These are phyloP conservation scores for Penaeus monodon DNA, from an alignment of 2,888 invertebrate species.

Conservation along the genomic window DNA sequence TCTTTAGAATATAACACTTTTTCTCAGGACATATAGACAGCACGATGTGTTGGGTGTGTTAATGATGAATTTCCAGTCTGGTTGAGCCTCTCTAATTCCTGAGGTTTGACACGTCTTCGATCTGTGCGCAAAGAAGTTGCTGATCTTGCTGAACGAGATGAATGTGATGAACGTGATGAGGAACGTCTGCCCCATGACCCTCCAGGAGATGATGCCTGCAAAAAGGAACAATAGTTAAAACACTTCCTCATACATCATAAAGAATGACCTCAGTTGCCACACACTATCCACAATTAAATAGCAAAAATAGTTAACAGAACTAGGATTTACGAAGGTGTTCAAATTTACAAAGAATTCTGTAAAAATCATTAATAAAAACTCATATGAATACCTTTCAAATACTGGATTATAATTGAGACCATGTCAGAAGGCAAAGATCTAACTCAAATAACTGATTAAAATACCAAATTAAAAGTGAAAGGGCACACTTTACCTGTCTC, in stretches of 20 bases:
- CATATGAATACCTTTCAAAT: no score
- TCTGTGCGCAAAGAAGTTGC: conserved; percentile 17
- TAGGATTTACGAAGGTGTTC: no score
- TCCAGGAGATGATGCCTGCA: conserved; percentile 19
- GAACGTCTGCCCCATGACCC: conserved; percentile 21
- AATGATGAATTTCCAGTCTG: background rate
- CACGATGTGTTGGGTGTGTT: background rate
- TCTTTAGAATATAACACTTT: background rate
- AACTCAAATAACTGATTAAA: background rate
- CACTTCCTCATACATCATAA: no score
- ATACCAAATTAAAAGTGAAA: background rate
- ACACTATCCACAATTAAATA: no score
- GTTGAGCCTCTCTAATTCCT: conserved; percentile 28
- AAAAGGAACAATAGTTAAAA: background rate
- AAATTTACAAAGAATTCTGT: no score
- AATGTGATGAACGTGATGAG: conserved; percentile 27
- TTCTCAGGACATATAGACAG: background rate
- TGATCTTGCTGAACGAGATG: conserved; percentile 21
- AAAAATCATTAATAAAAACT: no score
- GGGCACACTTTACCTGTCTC: background rate
- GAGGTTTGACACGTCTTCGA: conserved; percentile 30
- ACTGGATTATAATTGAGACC: no score
- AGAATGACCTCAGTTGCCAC: no score
- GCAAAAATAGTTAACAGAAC: no score
- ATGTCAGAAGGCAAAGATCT: no score